Percentiles rank a stretch among this genome's conserved stretches.
Conservation (phyloP, 2,888 invertebrate genomes). For the Leucophenga maculata region DNA sequence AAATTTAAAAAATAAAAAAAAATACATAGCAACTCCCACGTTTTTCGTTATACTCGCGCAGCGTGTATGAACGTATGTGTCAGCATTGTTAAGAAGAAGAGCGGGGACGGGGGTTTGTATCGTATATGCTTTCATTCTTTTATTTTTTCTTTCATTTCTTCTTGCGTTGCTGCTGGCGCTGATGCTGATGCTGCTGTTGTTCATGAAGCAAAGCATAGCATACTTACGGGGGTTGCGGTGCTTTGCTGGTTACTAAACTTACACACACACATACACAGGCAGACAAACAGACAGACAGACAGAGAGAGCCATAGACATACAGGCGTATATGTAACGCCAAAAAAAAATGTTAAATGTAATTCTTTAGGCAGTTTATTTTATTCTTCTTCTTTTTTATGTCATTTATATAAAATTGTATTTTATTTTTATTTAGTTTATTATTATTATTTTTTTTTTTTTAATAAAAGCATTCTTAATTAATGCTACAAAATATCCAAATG, state of each 20-base stretch:
- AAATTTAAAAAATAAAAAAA: no score
- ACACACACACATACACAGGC: slow-evolving; percentile 37
- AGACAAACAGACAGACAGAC: no score
- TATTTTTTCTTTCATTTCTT: neutral
- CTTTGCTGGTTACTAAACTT: slow-evolving; percentile 31
- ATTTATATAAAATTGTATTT: slow-evolving; percentile 23
- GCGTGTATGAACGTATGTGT: neutral
- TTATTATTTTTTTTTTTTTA: slow-evolving; percentile 15
- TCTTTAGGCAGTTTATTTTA: neutral
- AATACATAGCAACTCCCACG: slow-evolving; percentile 45
- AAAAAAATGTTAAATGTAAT: slow-evolving; percentile 41
- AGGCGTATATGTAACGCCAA: slow-evolving; percentile 57
- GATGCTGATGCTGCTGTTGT: slow-evolving; percentile 1
- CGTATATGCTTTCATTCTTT: no score
- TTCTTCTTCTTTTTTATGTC: slow-evolving; percentile 50
- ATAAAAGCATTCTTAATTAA: slow-evolving; percentile 49
- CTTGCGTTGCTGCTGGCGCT: slow-evolving; percentile 7
- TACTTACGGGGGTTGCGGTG: slow-evolving; percentile 55
- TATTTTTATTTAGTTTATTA: slow-evolving; percentile 1
- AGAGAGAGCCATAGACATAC: slow-evolving; percentile 35
- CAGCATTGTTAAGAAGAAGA: neutral
- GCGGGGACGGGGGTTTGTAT: no score
- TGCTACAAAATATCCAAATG: slow-evolving; percentile 10
- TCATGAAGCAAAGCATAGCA: slow-evolving; percentile 37
- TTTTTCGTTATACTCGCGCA: slow-evolving; percentile 18